Evolutionary conservation across 2,113 vertebrate species (phyloP).

Genomic region (Apodemus speciosus): DNA sequence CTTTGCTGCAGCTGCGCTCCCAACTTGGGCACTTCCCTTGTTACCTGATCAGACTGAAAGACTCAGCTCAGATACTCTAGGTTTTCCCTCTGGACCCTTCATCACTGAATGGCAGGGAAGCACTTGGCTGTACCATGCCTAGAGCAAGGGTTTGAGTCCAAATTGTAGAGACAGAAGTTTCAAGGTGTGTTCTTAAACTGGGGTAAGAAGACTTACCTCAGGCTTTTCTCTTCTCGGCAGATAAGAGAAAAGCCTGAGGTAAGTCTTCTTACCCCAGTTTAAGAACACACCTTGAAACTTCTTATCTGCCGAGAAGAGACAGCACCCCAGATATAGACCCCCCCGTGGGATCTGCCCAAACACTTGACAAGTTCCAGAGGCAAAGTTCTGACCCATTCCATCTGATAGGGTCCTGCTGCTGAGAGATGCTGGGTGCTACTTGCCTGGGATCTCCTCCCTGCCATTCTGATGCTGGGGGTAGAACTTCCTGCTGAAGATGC

Average conservation of each 20-base stretch:
- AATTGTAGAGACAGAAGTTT: slow-evolving; percentile 12
- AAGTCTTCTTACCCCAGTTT: slow-evolving; percentile 7
- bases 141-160: slow-evolving; percentile 15
- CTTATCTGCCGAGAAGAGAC: background rate
- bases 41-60: background rate
- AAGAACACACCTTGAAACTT: slow-evolving; percentile 29
- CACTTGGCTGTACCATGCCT: background rate
- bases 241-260: background rate
- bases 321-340: background rate
- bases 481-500: slow-evolving; percentile 33
- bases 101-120: background rate
- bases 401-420: background rate
- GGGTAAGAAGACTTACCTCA: background rate
- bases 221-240: background rate
- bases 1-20: slow-evolving; percentile 11
- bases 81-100: background rate
- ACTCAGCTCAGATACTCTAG: background rate
- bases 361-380: slow-evolving; percentile 40
- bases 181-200: slow-evolving; percentile 20
- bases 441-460: slow-evolving; percentile 36
- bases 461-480: slow-evolving; percentile 44
- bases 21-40: background rate
- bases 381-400: background rate
- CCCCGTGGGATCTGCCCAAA: background rate
- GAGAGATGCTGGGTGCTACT: background rate